Percentiles rank a stretch among this genome's conserved stretches.
These are phyloP conservation scores for Montipora capricornis DNA, from an alignment of 64 coral and sea anemone species.

Conservation along the genomic window DNA sequence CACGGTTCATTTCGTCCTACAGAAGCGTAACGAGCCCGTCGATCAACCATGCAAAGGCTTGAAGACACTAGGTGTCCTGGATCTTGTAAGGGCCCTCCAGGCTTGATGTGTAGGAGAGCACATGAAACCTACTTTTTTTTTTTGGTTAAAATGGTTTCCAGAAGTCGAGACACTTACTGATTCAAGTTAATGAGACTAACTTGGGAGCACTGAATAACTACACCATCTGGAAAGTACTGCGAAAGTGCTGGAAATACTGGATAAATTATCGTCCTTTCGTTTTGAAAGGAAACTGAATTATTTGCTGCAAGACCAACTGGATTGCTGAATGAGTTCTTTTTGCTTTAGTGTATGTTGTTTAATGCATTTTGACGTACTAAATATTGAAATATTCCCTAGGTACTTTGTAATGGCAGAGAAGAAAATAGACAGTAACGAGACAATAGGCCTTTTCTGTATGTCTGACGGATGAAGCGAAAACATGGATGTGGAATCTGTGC, in stretches of 20 bases:
- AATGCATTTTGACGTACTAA: not conserved
- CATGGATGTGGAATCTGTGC: not conserved
- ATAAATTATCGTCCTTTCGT: not conserved
- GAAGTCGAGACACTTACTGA: not conserved
- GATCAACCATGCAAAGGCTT: conserved; percentile 59
- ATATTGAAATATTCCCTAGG: not conserved
- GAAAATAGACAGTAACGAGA: conserved; percentile 7
- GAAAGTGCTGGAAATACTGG: not conserved
- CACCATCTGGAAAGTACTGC: not conserved
- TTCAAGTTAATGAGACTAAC: conserved; percentile 8
- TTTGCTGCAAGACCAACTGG: not conserved
- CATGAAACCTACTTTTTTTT: not conserved
- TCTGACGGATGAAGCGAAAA: not conserved
- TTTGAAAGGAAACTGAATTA: not conserved
- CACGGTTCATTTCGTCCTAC: conserved; percentile 17
- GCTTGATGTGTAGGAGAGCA: conserved; percentile 24
- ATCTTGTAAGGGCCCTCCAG: conserved; percentile 17
- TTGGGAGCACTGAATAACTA: not conserved
- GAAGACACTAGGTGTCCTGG: conserved; percentile 42
- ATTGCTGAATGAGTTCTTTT: not conserved
- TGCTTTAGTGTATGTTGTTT: conserved; percentile 2
- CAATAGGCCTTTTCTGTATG: not conserved
- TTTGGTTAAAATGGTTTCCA: not conserved
- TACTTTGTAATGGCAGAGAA: conserved; percentile 11
- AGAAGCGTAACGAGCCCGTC: conserved; percentile 36